Conservation (phyloP, 2,113 vertebrate species). For the Nothobranchius kuhntae region DNA sequence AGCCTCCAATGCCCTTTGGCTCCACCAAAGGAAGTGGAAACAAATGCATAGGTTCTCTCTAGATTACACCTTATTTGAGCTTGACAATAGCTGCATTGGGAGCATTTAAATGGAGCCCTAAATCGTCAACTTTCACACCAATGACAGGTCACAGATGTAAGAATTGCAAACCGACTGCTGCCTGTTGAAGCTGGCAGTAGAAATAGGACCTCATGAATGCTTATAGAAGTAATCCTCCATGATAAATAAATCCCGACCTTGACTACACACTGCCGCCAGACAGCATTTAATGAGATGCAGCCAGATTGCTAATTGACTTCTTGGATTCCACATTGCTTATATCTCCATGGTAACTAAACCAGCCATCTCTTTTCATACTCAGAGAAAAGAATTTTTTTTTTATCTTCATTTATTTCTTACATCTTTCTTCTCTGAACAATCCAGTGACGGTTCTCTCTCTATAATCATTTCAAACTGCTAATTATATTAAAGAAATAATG, state of each 20-base stretch:
- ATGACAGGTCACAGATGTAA: slow-evolving; percentile 58
- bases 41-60: slow-evolving; percentile 69
- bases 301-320: slow-evolving; percentile 81
- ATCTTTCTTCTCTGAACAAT: slow-evolving; percentile 38
- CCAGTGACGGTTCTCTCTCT: slow-evolving; percentile 32
- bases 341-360: slow-evolving; percentile 78
- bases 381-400: slow-evolving; percentile 16
- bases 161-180: slow-evolving; percentile 34
- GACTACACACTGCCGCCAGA: slow-evolving; percentile 41
- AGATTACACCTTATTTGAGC: slow-evolving; percentile 72
- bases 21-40: slow-evolving; percentile 46
- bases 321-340: slow-evolving; percentile 68
- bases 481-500: slow-evolving; percentile 54
- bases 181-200: slow-evolving; percentile 11
- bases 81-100: slow-evolving; percentile 63
- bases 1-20: slow-evolving; percentile 53
- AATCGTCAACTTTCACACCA: slow-evolving; percentile 34
- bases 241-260: slow-evolving; percentile 53
- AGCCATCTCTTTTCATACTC: slow-evolving; percentile 39
- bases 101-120: slow-evolving; percentile 43
- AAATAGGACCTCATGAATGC: slow-evolving; percentile 41
- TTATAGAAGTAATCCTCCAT: slow-evolving; percentile 13
- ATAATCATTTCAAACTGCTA: slow-evolving; percentile 22
- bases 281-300: slow-evolving; percentile 76
- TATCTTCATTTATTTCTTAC: slow-evolving; percentile 21